Evolutionary conservation across 2,888 invertebrate species (phyloP), one percentile per base, ranked within the genome.

Genomic region (Ophioninae sp.): DNA sequence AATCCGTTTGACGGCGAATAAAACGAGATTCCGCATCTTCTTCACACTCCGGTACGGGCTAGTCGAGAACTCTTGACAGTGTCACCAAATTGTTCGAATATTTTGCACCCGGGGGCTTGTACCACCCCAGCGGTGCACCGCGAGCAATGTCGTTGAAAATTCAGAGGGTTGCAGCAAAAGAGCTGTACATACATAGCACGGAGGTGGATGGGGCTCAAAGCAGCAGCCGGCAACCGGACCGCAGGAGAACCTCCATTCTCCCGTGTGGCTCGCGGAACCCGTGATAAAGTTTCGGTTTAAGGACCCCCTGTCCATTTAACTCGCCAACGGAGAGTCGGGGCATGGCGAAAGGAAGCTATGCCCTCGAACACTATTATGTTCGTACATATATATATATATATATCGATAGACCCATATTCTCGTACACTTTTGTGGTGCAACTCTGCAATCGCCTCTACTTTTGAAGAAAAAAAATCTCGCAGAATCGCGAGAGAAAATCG

Each of bases 21-120:
- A 90, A 91, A 91, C 89, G 89, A 87, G 83, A 86, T 84, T 83
- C 50, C 50, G 17, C 50, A 50, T 50, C 75, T 73, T 61, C n/a
- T 8, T 56, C 50, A 17, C 30, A 67, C 41, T n/a, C 59, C 21
- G 30, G 17, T 61, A 39, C 23, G 50, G 56, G 20, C 30, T 44
- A 23, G 30, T 20, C 78, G 56, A 7, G 88, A 87, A 88, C 86
- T 88, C 88, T 90, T 87, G 90, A 89, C 88, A 89, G 88, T 90
- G 91, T 91, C 89, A 89, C 89, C 90, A 90, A 91, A 91, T 91
- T 89, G 91, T 89, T 90, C 87, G 89, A 91, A 91, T 91, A 91
- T 91, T 91, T 91, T 89, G 88, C 87, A 87, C 85, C 87, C 85
- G 68, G 61, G 74, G 50, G 67, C 37, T 79, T 23, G 64, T 62